A percentile compares a stretch with the other conserved stretches of the same genome.
phyloP scores from a whole-genome alignment of 1,140 invertebrate species.

The Neomicropteryx cornuta region DNA sequence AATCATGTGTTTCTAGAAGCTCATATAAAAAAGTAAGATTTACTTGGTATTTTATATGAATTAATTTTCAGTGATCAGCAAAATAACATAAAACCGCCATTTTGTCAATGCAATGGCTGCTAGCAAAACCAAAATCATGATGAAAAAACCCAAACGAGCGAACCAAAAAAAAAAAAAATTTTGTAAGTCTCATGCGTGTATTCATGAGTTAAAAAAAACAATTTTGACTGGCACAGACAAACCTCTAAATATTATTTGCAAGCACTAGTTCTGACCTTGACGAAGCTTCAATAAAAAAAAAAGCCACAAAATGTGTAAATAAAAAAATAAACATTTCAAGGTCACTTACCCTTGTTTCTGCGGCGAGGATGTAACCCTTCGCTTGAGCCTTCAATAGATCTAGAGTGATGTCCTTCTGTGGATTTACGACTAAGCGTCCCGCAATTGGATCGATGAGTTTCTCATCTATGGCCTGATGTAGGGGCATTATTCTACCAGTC shows the following conservation, averaged over 20 bases:
- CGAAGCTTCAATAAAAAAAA: too few species aligned
- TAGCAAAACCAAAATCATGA: too few species aligned
- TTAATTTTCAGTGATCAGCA: too few species aligned
- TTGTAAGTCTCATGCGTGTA: slow-evolving; percentile 5
- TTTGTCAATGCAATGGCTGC: too few species aligned
- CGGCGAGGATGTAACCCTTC: slow-evolving; percentile 75
- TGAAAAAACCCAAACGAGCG: too few species aligned
- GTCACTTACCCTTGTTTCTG: slow-evolving; percentile 83
- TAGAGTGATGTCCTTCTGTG: slow-evolving; percentile 49
- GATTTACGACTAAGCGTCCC: slow-evolving; percentile 57
- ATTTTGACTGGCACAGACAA: slow-evolving; percentile 2
- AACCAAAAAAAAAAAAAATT: too few species aligned
- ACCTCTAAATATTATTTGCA: slow-evolving; percentile 4
- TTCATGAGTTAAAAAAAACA: neutral
- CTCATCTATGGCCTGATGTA: slow-evolving; percentile 66
- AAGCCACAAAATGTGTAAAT: too few species aligned
- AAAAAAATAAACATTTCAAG: slow-evolving; percentile 17
- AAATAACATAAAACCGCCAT: too few species aligned
- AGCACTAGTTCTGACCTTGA: too few species aligned
- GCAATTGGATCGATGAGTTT: slow-evolving; percentile 63
- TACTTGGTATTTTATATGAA: too few species aligned
- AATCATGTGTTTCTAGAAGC: too few species aligned
- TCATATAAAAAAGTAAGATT: too few species aligned
- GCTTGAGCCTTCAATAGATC: slow-evolving; percentile 81
- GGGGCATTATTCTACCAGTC: slow-evolving; percentile 59